Evolutionary conservation across 2,888 invertebrate species (phyloP), one percentile per base, ranked within the genome.

Genomic region (Aleiodes testaceus): DNA sequence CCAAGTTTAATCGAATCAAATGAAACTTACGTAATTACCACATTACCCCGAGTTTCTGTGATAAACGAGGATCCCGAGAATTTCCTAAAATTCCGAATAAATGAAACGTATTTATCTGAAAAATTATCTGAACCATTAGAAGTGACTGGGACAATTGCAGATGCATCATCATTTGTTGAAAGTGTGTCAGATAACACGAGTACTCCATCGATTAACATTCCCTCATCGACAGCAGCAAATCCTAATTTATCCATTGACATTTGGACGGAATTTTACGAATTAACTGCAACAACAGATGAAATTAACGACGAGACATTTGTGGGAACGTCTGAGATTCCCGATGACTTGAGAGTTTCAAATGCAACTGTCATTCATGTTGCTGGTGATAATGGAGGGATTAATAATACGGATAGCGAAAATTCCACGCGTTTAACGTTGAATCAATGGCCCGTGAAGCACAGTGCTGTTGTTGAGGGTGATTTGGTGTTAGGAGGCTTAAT

Each of bases 401-500:
- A 73, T 71, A 59, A 71, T 64, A 49, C 66, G 45, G 66, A 65
- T 2, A 36, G 65, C 36, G 78, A 79, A 68, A 82, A 83, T 66
- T 77, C 83, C n/a, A 84, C 83, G 22, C 82, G 84, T 59, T 84
- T 83, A 67, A 71, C 76, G 50, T 73, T 72, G 59, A 79, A 82
- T 72, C 89, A 88, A 79, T 94, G 94, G 95, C 94, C 95, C 0
- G 91, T 93, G 36, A 95, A 94, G 84, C 91, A 91, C 77, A 93
- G 94, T 76, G 94, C 95, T 1, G 91, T 92, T n/a, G 91, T 95
- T 6, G 93, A 94, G 79, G 97, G 96, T 0, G 93, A 95, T 83
- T 90, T 97, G 74, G 91, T 95, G 30, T 89, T 97, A 20, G 97
- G 97, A 1, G 96, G 95, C 0, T 90, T 97, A 61, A 96, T 97